Base-by-base conservation (phyloP, 1,140 invertebrate genomes). In the Samia ricini region DNA sequence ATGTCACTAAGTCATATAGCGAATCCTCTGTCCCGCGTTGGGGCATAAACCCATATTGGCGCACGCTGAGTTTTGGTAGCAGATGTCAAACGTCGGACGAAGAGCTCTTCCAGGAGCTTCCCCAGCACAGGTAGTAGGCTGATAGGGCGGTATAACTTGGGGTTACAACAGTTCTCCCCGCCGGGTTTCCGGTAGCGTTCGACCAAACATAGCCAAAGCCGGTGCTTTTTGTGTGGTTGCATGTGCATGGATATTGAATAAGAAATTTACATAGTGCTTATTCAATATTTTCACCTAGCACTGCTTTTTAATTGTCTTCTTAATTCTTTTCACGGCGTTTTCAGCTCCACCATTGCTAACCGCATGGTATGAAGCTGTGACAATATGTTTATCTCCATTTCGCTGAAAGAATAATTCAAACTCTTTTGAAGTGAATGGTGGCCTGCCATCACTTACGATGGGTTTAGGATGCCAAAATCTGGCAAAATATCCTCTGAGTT, bases 301-400 rank as follows among this genome's bases (percentile, higher is more conserved):
- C 18, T 19, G 49, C 10, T 51, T 51, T 22, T 51, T 51, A 6
- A 51, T 19, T 3, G 23, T n/a, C 21, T 22, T 55, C n/a, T 55
- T 55, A 2, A 55, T 5, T 2, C 0, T 55, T 24, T 55, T 22
- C n/a, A 55, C 52, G 10, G 20, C 6, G 22, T 24, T 22, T 23
- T 55, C 52, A 4, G 23, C 52, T 2, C 5, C 21, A 6, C 52
- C 5, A 4, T 55, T 55, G 7, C 1, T 55, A 15, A 22, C 73
- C 26, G 81, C 80, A 55, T 86, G 73, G 18, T 75, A 64, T 2
- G 79, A 76, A 18, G 80, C 63, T 22, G 72, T 61, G 33, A 76
- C 76, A 10, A 56, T 76, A 15, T 85, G 81, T 29, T 74, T 72
- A 8, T 85, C 64, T 19, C 66, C 69, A 18, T 42, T 50, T 15